These are phyloP conservation scores for Oscheius sp. DNA, from an alignment of 2,888 invertebrate species.

Conservation along the genomic window DNA sequence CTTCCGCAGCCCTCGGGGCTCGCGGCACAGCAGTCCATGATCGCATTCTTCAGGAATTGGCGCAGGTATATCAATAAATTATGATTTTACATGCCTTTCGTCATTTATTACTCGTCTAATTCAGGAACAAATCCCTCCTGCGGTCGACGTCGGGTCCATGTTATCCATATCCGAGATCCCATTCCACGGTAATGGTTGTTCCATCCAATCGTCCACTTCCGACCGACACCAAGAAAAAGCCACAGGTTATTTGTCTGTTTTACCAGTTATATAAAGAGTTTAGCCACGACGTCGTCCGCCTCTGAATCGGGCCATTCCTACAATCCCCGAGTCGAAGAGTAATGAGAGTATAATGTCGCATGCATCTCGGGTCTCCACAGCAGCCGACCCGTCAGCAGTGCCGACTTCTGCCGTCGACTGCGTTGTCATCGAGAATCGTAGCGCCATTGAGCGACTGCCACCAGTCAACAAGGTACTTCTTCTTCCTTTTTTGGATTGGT, in stretches of 20 bases:
- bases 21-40: slow-evolving; percentile 19
- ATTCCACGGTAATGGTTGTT: slow-evolving; percentile 68
- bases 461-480: slow-evolving; percentile 21
- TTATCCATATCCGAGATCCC: slow-evolving; percentile 70
- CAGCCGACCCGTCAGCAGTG: slow-evolving; percentile 31
- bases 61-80: slow-evolving; percentile 13
- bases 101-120: background rate
- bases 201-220: slow-evolving; percentile 54
- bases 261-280: background rate
- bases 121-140: slow-evolving; percentile 53
- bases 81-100: background rate
- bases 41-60: slow-evolving; percentile 34
- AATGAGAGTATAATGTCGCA: slow-evolving; percentile 72
- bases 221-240: slow-evolving; percentile 16
- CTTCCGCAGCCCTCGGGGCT: slow-evolving; percentile 1
- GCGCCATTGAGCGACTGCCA: slow-evolving; percentile 44
- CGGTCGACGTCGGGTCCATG: slow-evolving; percentile 53
- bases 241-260: slow-evolving; percentile 7
- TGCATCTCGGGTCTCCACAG: slow-evolving; percentile 44
- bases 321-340: slow-evolving; percentile 71
- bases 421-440: slow-evolving; percentile 65
- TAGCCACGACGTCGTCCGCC: slow-evolving; percentile 66
- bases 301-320: slow-evolving; percentile 71
- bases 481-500: background rate
- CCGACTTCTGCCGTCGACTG: slow-evolving; percentile 28